Evolutionary conservation across 2,888 invertebrate genomes (phyloP).

Genomic region (Himalopsyche tibetana): DNA sequence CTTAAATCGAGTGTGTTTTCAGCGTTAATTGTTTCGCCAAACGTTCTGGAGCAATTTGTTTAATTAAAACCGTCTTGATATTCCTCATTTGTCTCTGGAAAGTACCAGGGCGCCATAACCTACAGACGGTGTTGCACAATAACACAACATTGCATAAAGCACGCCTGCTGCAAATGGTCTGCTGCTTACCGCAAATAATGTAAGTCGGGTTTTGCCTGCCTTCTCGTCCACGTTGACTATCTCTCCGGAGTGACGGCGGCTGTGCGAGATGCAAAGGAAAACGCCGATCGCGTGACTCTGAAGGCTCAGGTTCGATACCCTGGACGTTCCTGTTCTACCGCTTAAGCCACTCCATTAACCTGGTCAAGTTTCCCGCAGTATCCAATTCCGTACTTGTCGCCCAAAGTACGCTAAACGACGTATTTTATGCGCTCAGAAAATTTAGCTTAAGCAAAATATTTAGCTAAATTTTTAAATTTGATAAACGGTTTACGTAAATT

Average conservation of each 20-base stretch:
- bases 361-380: background rate
- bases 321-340: slow-evolving; percentile 18
- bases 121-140: slow-evolving; percentile 30
- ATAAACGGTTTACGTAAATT: too few relatives aligned
- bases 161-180: slow-evolving; percentile 21
- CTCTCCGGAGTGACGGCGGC: slow-evolving; percentile 43
- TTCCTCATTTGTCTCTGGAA: slow-evolving; percentile 4
- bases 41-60: background rate
- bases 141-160: slow-evolving; percentile 8
- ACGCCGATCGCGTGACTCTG: slow-evolving; percentile 62
- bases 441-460: too few relatives aligned
- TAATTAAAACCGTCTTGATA: slow-evolving; percentile 20
- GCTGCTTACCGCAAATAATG: background rate
- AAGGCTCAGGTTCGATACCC: slow-evolving; percentile 57
- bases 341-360: background rate
- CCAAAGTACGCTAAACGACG: background rate
- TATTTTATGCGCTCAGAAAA: too few relatives aligned
- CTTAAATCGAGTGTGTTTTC: too few relatives aligned
- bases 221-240: background rate
- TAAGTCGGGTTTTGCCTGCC: background rate
- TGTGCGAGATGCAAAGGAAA: slow-evolving; percentile 59
- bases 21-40: slow-evolving; percentile 5
- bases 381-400: too few relatives aligned
- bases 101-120: slow-evolving; percentile 31
- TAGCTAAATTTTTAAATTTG: too few relatives aligned